A percentile compares a stretch with the other conserved stretches of the same genome.
phyloP scores from a whole-genome alignment of 2,797 vertebrate genomes.

The Sciaenops ocellatus region DNA sequence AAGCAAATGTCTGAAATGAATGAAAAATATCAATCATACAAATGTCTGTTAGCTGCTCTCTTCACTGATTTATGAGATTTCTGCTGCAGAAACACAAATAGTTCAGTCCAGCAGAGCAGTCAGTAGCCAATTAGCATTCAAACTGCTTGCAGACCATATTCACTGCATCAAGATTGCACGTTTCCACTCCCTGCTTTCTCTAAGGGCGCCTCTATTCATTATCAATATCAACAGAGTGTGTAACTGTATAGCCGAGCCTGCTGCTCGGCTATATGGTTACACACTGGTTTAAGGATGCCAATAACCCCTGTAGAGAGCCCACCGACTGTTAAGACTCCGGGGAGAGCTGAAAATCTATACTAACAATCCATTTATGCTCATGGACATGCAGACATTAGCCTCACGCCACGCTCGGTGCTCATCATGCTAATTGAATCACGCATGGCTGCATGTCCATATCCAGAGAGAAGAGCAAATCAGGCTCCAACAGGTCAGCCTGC shows the following conservation, averaged over 20 bases:
- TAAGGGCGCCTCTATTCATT: constrained; percentile 57
- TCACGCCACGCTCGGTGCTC: constrained; percentile 44
- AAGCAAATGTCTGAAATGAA: no score
- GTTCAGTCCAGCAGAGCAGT: constrained; percentile 6
- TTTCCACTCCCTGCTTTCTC: constrained; percentile 13
- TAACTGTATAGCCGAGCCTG: constrained; percentile 31
- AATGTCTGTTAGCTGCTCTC: background rate
- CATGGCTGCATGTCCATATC: constrained; percentile 64
- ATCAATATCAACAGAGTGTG: constrained; percentile 55
- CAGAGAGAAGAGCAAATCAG: constrained; percentile 56
- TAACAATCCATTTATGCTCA: constrained; percentile 76
- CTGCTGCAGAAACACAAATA: constrained; percentile 6
- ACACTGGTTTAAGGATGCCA: constrained; percentile 68
- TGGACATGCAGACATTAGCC: constrained; percentile 65
- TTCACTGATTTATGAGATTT: background rate
- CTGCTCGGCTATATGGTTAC: constrained; percentile 50
- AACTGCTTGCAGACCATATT: constrained; percentile 16
- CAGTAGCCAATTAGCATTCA: constrained; percentile 17
- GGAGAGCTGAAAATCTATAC: constrained; percentile 75
- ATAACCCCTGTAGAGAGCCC: constrained; percentile 67
- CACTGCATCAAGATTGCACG: constrained; percentile 18
- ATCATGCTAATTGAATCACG: constrained; percentile 77
- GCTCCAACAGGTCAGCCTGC: constrained; percentile 16
- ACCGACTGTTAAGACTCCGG: constrained; percentile 52
- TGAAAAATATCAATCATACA: no score